Evolutionary conservation across 2,888 invertebrate species (phyloP).

Genomic region (Drosophila vallismaia): DNA sequence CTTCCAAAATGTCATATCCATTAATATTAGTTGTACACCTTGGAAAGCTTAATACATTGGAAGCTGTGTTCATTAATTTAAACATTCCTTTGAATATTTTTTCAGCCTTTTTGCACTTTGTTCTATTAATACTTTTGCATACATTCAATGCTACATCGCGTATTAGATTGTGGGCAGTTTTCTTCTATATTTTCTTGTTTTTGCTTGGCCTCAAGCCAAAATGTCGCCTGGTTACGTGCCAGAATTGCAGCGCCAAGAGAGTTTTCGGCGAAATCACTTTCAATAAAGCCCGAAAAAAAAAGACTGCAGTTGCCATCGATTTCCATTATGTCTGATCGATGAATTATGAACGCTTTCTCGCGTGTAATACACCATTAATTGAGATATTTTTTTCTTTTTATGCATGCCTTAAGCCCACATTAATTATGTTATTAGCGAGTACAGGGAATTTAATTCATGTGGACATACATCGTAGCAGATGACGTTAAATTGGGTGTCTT

Average conservation of each 20-base stretch:
- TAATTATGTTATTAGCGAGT: slow-evolving; percentile 15
- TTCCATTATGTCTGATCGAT: slow-evolving; percentile 69
- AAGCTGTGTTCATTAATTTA: slow-evolving; percentile 29
- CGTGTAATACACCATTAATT: slow-evolving; percentile 22
- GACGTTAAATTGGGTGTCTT: background rate
- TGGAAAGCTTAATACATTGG: slow-evolving; percentile 21
- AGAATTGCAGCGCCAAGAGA: slow-evolving; percentile 57
- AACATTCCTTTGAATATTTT: slow-evolving; percentile 33
- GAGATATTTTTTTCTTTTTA: slow-evolving; percentile 18
- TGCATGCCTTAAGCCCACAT: slow-evolving; percentile 11
- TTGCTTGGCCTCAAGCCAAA: slow-evolving; percentile 60
- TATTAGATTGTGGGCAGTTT: slow-evolving; percentile 39
- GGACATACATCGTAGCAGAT: background rate
- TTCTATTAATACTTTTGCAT: slow-evolving; percentile 46
- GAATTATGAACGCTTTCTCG: slow-evolving; percentile 55
- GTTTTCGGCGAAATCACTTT: slow-evolving; percentile 60
- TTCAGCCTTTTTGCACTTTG: slow-evolving; percentile 47
- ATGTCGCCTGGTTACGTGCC: slow-evolving; percentile 65
- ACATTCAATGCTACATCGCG: slow-evolving; percentile 46
- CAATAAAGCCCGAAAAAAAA: slow-evolving; percentile 51
- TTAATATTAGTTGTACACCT: slow-evolving; percentile 39
- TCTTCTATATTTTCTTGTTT: slow-evolving; percentile 26
- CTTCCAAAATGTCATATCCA: slow-evolving; percentile 47
- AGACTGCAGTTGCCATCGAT: slow-evolving; percentile 45
- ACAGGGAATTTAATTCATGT: background rate